A percentile compares a stretch with the other conserved stretches of the same genome.
Evolutionary conservation across 2,113 vertebrate genomes (phyloP).

Genomic region (Rattus rattus): DNA sequence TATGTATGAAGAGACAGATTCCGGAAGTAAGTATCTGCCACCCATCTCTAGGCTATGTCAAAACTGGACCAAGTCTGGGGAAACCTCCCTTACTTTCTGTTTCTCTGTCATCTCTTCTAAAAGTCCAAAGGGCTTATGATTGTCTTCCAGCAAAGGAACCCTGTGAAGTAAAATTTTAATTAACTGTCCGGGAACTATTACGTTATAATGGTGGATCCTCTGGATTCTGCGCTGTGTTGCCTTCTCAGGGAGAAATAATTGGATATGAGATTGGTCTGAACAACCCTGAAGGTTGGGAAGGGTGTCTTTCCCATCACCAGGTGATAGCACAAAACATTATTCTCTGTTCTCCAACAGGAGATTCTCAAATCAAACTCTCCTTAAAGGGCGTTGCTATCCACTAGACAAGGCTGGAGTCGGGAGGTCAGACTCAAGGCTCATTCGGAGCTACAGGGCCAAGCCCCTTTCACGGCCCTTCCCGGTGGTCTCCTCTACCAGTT

Average conservation of each 20-base stretch:
- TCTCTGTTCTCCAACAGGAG: background rate
- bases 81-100: background rate
- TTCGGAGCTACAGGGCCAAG: too few relatives aligned
- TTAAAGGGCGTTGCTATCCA: too few relatives aligned
- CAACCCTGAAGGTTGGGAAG: background rate
- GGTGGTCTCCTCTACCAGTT: background rate
- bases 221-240: background rate
- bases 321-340: background rate
- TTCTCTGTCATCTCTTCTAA: background rate
- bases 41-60: background rate
- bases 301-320: background rate
- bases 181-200: background rate
- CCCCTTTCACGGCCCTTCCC: background rate
- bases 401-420: background rate
- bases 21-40: background rate
- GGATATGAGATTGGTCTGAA: background rate
- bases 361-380: background rate
- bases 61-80: background rate
- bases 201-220: background rate
- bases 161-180: conserved; percentile 14
- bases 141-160: background rate
- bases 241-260: background rate
- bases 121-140: background rate
- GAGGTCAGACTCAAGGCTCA: background rate
- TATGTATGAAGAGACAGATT: background rate